Percentiles rank a stretch among this genome's conserved stretches.
Evolutionary conservation across 2,888 invertebrate species (phyloP).

Genomic region (Caenorhabditis uteleia): DNA sequence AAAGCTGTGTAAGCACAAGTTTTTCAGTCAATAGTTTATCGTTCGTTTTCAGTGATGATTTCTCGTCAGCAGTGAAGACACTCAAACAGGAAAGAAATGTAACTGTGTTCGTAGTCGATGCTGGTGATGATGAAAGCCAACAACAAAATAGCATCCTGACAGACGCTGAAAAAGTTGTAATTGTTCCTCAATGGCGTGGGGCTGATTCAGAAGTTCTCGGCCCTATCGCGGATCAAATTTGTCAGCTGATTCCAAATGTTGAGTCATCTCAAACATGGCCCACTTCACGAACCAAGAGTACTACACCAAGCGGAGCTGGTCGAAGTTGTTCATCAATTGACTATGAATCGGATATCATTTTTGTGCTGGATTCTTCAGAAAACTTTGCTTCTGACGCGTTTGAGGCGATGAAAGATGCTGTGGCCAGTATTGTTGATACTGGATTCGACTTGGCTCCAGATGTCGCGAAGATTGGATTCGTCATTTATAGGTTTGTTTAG

Average conservation of each 20-base stretch:
- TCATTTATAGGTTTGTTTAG: constrained; percentile 60
- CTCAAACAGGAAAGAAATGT: constrained; percentile 56
- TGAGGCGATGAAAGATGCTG: constrained; percentile 58
- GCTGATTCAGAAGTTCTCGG: constrained; percentile 59
- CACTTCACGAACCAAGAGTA: constrained; percentile 27
- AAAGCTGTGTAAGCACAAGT: constrained; percentile 47
- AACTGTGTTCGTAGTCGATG: constrained; percentile 62
- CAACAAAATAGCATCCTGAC: constrained; percentile 25
- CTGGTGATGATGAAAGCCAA: constrained; percentile 47
- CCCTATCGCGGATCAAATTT: constrained; percentile 62
- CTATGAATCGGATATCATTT: constrained; percentile 59
- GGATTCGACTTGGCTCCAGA: constrained; percentile 67
- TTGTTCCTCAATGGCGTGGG: constrained; percentile 61
- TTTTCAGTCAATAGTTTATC: neutral
- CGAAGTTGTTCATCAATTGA: constrained; percentile 25
- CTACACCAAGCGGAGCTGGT: constrained; percentile 21
- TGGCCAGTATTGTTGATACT: constrained; percentile 65
- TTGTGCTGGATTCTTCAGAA: constrained; percentile 66
- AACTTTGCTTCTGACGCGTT: constrained; percentile 63
- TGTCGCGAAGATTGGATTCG: constrained; percentile 64
- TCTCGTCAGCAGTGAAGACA: constrained; percentile 37
- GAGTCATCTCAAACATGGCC: constrained; percentile 42
- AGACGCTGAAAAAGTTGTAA: constrained; percentile 43
- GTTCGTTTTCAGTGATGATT: constrained; percentile 51
- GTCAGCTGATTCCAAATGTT: constrained; percentile 53